Evolutionary conservation across 92 coral and sea anemone species (phyloP), one percentile per base, ranked within the genome.

Genomic region (Virgularia gustaviana): DNA sequence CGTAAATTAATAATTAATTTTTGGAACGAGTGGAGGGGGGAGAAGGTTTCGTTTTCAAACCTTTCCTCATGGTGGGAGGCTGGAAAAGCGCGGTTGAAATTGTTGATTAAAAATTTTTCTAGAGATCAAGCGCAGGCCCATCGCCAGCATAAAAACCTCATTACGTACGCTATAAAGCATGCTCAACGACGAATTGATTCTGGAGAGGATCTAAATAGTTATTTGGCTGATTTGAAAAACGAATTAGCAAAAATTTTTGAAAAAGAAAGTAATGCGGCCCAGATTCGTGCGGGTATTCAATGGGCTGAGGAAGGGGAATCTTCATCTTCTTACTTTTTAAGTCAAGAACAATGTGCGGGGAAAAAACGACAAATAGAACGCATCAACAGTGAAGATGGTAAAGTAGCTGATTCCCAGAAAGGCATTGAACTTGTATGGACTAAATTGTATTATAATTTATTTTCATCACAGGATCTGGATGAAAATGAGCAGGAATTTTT

Each of bases 251-350:
- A 8, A 1, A 16, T 8, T 10, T 36, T 25, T 24, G 2, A 7
- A 0, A 18, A 55, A 7, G 33, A 4, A 25, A 18, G 34, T 2
- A 3, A 4, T 22, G 62, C 34, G 27, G 32, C 9, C 16, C 10
- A 36, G 8, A 27, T 55, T 25, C 62, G 62, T 1, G 25, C 62
- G 8, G 8, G 62, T 9, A 19, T 7, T 4, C 62, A 55, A 55
- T 55, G 62, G 62, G 62, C 62, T 19, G 62, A 19, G 10, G 62
- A 55, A n/a, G 33, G 62, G 2, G 62, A 55, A 36, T 25, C 62
- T 13, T 55, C 62, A n/a, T n/a, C n/a, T 6, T n/a, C n/a, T n/a
- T n/a, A 55, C 10, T 27, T 57, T 31, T 57, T 57, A 11, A 20
- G n/a, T 6, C 63, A 9, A 1, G 63, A 57, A 31, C 12, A 57